Evolutionary conservation across 1,140 invertebrate species (phyloP).

Genomic region (Eumeta japonica): DNA sequence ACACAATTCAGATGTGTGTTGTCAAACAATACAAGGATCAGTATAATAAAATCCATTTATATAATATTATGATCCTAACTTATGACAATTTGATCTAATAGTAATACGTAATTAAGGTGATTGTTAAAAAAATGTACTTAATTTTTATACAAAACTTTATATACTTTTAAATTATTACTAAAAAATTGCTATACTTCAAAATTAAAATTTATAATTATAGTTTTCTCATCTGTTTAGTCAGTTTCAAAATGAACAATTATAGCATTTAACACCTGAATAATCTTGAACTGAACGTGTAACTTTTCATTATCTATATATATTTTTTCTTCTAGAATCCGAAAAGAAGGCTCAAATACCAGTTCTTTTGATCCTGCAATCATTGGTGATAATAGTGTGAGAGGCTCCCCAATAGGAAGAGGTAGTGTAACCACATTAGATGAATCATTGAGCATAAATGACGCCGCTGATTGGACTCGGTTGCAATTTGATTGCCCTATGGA

Average conservation of each 20-base stretch:
- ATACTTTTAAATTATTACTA: too few species aligned
- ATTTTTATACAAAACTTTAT: too few species aligned
- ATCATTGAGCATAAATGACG: constrained; percentile 49
- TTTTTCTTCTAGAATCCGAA: constrained; percentile 12
- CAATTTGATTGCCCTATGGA: constrained; percentile 35
- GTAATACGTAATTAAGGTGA: too few species aligned
- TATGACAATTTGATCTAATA: too few species aligned
- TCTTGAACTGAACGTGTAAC: not conserved
- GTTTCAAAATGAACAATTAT: not conserved
- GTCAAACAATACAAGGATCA: too few species aligned
- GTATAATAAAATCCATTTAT: too few species aligned
- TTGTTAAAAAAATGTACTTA: too few species aligned
- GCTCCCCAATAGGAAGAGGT: constrained; percentile 32
- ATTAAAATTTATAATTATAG: too few species aligned
- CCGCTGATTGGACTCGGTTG: constrained; percentile 41
- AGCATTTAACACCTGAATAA: constrained; percentile 6
- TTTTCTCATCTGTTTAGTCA: too few species aligned
- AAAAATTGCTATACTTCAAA: too few species aligned
- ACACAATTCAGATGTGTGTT: too few species aligned
- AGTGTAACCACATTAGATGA: constrained; percentile 49
- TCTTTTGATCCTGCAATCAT: constrained; percentile 37
- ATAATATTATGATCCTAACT: too few species aligned
- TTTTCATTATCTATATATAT: constrained; percentile 1
- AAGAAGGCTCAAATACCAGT: constrained; percentile 48
- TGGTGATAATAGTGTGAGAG: constrained; percentile 23